These are phyloP conservation scores for Gambusia yucatana DNA, from an alignment of 2,797 vertebrate species.

Conservation along the genomic window DNA sequence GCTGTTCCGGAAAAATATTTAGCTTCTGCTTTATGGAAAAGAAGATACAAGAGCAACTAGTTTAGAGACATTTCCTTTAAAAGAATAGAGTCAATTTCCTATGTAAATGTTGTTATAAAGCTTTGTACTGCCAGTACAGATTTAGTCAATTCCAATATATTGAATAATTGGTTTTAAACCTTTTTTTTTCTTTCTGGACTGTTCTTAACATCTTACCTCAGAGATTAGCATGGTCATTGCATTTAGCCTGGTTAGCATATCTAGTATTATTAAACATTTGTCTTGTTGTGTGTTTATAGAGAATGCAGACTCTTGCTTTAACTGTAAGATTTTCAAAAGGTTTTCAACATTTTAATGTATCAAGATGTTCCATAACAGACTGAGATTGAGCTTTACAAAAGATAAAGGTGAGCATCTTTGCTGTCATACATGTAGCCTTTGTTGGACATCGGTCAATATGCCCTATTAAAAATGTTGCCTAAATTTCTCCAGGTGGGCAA, in stretches of 20 bases:
- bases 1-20: slow-evolving; percentile 28
- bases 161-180: not conserved
- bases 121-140: not conserved
- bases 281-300: not conserved
- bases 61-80: not conserved
- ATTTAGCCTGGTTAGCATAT: not conserved
- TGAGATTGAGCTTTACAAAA: not conserved
- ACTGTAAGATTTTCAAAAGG: not conserved
- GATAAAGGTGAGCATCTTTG: not conserved
- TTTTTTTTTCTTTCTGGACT: not conserved
- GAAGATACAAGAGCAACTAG: not conserved
- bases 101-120: not conserved
- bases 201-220: not conserved
- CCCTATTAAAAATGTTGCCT: not conserved
- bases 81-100: not conserved
- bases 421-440: not conserved
- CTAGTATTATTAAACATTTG: not conserved
- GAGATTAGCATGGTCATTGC: not conserved
- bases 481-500: not conserved
- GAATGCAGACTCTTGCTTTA: not conserved
- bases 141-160: not conserved
- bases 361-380: slow-evolving; percentile 1
- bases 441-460: not conserved
- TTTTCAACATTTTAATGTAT: not conserved
- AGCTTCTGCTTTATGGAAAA: not conserved